phyloP scores from a whole-genome alignment of 2,888 invertebrate species.

The Listrodromus nycthemerus region DNA sequence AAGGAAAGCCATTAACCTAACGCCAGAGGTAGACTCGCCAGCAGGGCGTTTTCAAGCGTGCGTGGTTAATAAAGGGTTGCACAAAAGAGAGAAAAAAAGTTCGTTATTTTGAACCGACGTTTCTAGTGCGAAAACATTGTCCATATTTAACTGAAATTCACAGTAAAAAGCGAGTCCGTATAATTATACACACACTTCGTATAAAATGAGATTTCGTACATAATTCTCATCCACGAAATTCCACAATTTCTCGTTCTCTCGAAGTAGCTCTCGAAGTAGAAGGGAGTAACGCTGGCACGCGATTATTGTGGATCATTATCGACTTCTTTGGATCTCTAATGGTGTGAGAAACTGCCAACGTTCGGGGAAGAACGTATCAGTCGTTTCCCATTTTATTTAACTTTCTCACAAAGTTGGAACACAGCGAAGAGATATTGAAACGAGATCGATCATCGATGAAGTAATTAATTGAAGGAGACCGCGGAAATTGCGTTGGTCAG shows the following conservation, averaged over 20 bases:
- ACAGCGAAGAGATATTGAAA: conserved; percentile 20
- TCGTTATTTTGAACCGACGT: not conserved
- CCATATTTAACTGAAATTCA: not conserved
- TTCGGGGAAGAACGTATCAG: not conserved
- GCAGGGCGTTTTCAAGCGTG: conserved; percentile 18
- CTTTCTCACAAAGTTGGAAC: not conserved
- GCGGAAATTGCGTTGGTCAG: conserved; percentile 16
- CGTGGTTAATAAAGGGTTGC: not conserved
- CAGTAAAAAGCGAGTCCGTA: too few relatives aligned
- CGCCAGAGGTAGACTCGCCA: not conserved
- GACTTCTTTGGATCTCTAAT: not conserved
- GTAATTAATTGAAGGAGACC: conserved; percentile 35
- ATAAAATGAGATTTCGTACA: not conserved
- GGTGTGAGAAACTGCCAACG: not conserved
- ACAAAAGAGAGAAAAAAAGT: not conserved
- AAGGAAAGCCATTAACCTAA: conserved; percentile 18
- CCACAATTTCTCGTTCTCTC: not conserved
- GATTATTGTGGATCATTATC: not conserved
- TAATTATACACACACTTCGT: too few relatives aligned
- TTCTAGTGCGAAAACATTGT: not conserved
- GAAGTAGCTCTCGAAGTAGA: not conserved
- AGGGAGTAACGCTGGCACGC: not conserved
- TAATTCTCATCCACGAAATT: not conserved
- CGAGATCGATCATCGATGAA: conserved; percentile 22
- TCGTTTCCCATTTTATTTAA: not conserved